Evolutionary conservation across 2,888 invertebrate genomes (phyloP).

Genomic region (Ormyrus labotus): DNA sequence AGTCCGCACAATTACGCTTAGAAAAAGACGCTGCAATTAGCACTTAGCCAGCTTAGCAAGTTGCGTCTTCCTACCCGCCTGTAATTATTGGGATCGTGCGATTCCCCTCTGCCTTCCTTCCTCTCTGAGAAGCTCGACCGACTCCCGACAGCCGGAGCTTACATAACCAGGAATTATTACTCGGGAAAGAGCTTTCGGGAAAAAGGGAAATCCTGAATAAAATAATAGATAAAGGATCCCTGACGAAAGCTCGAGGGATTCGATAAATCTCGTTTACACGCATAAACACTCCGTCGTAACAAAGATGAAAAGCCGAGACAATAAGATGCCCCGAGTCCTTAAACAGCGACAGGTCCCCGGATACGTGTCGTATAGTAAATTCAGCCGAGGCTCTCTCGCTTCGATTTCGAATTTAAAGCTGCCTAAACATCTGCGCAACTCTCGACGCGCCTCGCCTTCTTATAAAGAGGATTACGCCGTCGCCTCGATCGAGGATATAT

Average conservation of each 20-base stretch:
- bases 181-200: constrained; percentile 13
- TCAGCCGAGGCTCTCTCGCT: neutral
- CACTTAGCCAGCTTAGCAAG: constrained; percentile 17
- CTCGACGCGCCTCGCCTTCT: neutral
- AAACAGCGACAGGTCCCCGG: too few species aligned
- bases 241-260: constrained; percentile 10
- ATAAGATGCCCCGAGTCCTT: neutral
- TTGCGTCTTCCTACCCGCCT: neutral
- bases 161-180: constrained; percentile 63
- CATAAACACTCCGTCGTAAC: constrained; percentile 45
- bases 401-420: constrained; percentile 35
- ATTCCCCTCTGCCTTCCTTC: neutral
- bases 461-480: neutral
- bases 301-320: constrained; percentile 32
- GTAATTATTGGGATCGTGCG: constrained; percentile 26
- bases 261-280: constrained; percentile 48
- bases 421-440: constrained; percentile 26
- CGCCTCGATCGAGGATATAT: neutral
- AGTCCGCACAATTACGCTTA: too few species aligned
- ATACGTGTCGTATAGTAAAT: too few species aligned
- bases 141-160: constrained; percentile 30
- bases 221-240: constrained; percentile 44
- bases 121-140: constrained; percentile 3
- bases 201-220: constrained; percentile 34
- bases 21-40: constrained; percentile 16